A percentile compares a stretch with the other conserved stretches of the same genome.
Evolutionary conservation across 1,140 invertebrate species (phyloP).

Genomic region (Drosophila nikananu): DNA sequence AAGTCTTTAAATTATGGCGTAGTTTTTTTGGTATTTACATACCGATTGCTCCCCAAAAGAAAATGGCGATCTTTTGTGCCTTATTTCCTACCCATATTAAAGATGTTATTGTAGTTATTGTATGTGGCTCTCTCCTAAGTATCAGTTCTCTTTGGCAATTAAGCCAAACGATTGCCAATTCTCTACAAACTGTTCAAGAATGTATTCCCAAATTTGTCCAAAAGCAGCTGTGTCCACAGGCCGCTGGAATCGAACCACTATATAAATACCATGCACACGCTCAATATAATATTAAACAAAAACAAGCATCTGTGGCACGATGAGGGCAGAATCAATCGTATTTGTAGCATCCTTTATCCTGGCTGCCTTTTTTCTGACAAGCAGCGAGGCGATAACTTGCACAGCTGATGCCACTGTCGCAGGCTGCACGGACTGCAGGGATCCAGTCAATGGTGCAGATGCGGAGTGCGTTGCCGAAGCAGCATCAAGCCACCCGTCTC

Average conservation of each 20-base stretch:
- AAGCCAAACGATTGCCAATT: constrained; percentile 1
- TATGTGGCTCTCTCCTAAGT: background rate
- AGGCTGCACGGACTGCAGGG: constrained; percentile 14
- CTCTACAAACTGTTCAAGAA: background rate
- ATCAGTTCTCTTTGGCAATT: background rate
- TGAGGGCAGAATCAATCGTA: background rate
- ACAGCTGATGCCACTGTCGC: background rate
- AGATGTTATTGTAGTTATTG: background rate
- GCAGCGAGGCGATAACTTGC: constrained; percentile 30
- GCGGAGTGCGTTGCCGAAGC: constrained; percentile 1
- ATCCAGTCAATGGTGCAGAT: background rate
- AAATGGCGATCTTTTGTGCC: background rate
- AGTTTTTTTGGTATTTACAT: background rate
- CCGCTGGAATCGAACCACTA: constrained; percentile 3
- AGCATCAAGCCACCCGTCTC: background rate
- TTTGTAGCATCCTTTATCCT: constrained; percentile 14
- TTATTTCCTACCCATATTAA: background rate
- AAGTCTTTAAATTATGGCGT: background rate
- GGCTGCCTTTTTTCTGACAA: background rate
- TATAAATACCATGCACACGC: constrained; percentile 13
- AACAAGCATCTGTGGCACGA: background rate
- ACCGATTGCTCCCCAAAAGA: background rate
- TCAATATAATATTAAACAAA: background rate
- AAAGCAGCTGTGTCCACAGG: constrained; percentile 34
- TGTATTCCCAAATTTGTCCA: background rate